These are phyloP conservation scores for Macrostomum cliftonense DNA, from an alignment of 2,888 invertebrate genomes.

Conservation along the genomic window DNA sequence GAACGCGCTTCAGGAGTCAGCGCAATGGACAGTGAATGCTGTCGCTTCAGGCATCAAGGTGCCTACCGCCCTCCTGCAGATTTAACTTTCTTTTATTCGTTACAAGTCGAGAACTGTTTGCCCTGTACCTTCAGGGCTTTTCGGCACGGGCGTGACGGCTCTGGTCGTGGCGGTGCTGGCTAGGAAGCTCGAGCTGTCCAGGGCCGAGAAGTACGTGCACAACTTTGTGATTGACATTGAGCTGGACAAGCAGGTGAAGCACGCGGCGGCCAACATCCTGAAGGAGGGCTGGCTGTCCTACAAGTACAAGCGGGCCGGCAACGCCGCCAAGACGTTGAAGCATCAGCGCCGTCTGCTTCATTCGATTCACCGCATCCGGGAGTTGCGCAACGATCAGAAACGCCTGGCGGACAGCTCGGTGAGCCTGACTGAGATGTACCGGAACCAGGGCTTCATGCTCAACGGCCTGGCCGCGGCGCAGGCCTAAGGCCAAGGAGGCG, in stretches of 20 bases:
- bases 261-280: conserved; percentile 30
- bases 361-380: conserved; percentile 30
- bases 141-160: conserved; percentile 34
- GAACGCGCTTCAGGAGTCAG: too few species aligned
- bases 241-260: conserved; percentile 21
- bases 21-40: too few species aligned
- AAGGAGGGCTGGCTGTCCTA: conserved; percentile 31
- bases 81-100: too few species aligned
- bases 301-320: conserved; percentile 15
- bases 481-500: conserved; percentile 1
- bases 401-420: conserved; percentile 22
- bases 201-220: conserved; percentile 34
- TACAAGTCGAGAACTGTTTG: too few species aligned
- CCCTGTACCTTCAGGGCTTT: too few species aligned
- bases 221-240: conserved; percentile 35
- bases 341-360: conserved; percentile 26
- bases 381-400: conserved; percentile 30
- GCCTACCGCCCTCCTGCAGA: too few species aligned
- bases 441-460: conserved; percentile 5
- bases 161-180: conserved; percentile 33
- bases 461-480: neutral
- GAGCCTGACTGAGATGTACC: conserved; percentile 20
- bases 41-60: too few species aligned
- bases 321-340: conserved; percentile 3
- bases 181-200: conserved; percentile 28